A percentile compares a stretch with the other conserved stretches of the same genome.
phyloP scores from a whole-genome alignment of 2,888 invertebrate genomes.

The Oasisia sp. region DNA sequence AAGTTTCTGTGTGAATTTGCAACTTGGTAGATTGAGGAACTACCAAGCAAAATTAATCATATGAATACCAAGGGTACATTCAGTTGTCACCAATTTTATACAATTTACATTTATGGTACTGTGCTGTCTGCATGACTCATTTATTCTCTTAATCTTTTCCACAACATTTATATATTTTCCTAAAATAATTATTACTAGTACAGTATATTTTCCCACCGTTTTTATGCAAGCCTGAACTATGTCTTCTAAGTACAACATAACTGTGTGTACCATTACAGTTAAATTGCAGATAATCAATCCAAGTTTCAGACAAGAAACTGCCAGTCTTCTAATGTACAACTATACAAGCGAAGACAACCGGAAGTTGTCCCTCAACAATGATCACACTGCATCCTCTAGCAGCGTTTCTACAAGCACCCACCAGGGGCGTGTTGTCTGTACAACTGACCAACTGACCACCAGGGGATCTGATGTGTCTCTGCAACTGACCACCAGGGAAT shows the following conservation, averaged over 20 bases:
- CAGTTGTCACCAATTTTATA: neutral
- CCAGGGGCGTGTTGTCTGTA: neutral
- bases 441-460: too few relatives aligned
- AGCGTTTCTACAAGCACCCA: neutral
- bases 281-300: neutral
- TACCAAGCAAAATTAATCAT: neutral
- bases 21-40: neutral
- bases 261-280: neutral
- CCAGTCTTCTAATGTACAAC: neutral
- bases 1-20: neutral
- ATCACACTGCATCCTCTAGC: neutral
- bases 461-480: too few relatives aligned
- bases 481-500: too few relatives aligned
- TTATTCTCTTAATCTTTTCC: neutral
- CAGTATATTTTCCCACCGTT: neutral
- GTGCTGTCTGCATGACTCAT: neutral
- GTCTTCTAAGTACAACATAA: neutral
- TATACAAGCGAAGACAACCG: neutral
- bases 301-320: neutral
- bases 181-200: neutral
- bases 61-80: neutral
- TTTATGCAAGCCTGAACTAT: neutral
- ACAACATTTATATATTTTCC: neutral
- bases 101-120: neutral
- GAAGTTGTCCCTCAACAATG: neutral